phyloP scores from a whole-genome alignment of 2,888 invertebrate genomes.

The Rhodophaea formosa region DNA sequence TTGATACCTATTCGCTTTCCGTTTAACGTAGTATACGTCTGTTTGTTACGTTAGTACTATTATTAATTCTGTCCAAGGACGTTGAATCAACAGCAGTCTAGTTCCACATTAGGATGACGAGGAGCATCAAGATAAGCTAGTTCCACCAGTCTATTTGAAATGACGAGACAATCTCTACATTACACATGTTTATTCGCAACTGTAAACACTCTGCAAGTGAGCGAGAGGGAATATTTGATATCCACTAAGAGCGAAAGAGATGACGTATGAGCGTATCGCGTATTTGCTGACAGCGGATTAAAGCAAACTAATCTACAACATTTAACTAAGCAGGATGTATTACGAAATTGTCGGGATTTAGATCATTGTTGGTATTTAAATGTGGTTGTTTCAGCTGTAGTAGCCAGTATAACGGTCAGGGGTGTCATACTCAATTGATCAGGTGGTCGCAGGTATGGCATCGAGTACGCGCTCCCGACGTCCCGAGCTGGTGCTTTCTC shows the following conservation, averaged over 20 bases:
- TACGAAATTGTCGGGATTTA: slow-evolving; percentile 1
- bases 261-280: neutral
- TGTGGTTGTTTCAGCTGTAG: neutral
- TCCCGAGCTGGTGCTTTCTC: no score
- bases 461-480: no score
- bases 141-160: slow-evolving; percentile 12
- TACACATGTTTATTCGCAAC: slow-evolving; percentile 12
- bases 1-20: no score
- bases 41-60: no score
- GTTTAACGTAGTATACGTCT: no score
- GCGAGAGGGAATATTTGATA: neutral
- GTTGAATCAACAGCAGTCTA: neutral
- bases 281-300: slow-evolving; percentile 11
- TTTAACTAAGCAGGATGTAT: slow-evolving; percentile 11
- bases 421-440: no score
- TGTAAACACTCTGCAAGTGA: neutral
- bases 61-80: neutral
- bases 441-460: no score
- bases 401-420: neutral
- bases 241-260: neutral
- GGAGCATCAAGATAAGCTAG: slow-evolving; percentile 2
- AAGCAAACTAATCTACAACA: slow-evolving; percentile 15
- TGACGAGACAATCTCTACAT: slow-evolving; percentile 14
- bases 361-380: neutral
- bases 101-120: neutral